These are phyloP conservation scores for Brevimyrus niger DNA, from an alignment of 2,113 vertebrate species.

Conservation along the genomic window DNA sequence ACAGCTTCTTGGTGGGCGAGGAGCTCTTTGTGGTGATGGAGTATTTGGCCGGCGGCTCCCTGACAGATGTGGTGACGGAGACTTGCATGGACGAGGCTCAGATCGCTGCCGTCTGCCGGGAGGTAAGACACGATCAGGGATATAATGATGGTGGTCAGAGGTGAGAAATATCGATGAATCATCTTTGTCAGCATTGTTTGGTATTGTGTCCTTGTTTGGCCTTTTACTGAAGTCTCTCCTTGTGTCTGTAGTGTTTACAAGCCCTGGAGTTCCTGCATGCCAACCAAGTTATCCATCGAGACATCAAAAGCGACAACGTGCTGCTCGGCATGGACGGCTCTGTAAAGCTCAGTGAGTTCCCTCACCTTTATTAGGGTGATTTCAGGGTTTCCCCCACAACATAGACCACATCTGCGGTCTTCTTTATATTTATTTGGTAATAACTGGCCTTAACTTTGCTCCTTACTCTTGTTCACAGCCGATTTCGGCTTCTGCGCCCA, in stretches of 20 bases:
- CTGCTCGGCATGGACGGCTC: constrained; percentile 97
- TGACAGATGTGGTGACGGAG: constrained; percentile 98
- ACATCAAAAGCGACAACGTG: constrained; percentile 98
- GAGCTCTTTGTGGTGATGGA: constrained; percentile 98
- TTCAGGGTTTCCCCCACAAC: background rate
- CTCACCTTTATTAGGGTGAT: background rate
- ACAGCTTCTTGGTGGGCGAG: constrained; percentile 89
- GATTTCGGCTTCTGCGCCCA: constrained; percentile 98
- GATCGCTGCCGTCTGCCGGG: constrained; percentile 94
- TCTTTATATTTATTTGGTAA: background rate
- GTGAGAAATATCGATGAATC: background rate
- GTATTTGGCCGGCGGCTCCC: constrained; percentile 91
- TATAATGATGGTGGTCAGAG: background rate
- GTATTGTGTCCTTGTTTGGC: background rate
- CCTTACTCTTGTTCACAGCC: constrained; percentile 54
- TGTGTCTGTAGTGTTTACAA: constrained; percentile 81
- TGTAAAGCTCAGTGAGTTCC: constrained; percentile 93
- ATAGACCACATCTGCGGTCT: background rate
- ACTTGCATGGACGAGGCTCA: constrained; percentile 98
- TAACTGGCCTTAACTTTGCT: background rate
- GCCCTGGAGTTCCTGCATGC: constrained; percentile 93
- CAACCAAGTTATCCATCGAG: constrained; percentile 97
- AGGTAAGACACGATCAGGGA: constrained; percentile 57
- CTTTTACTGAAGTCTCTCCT: background rate
- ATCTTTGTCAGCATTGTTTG: background rate